Evolutionary conservation across 2,113 vertebrate species (phyloP).

Genomic region (Chrysemys picta): DNA sequence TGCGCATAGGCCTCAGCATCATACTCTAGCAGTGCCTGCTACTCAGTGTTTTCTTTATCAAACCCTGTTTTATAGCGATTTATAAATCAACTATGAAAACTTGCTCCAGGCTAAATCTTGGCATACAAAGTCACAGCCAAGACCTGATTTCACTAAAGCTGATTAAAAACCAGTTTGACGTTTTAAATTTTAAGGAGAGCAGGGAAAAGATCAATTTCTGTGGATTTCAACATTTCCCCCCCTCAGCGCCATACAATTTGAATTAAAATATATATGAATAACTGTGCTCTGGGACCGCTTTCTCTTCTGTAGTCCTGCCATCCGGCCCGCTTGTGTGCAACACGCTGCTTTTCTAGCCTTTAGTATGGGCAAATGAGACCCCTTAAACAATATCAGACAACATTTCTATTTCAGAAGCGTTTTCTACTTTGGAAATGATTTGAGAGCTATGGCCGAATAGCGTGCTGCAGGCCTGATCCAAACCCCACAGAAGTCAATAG

Average conservation of each 20-base stretch:
- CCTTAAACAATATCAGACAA: slow-evolving; percentile 31
- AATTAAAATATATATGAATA: slow-evolving; percentile 59
- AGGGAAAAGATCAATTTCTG: slow-evolving; percentile 55
- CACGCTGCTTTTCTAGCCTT: not conserved
- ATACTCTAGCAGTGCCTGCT: not conserved
- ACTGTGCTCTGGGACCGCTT: slow-evolving; percentile 8
- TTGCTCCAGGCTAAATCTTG: slow-evolving; percentile 61
- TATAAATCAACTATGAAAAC: slow-evolving; percentile 45
- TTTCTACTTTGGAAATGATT: not conserved
- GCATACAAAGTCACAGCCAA: slow-evolving; percentile 41
- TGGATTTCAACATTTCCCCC: slow-evolving; percentile 50
- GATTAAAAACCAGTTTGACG: slow-evolving; percentile 67
- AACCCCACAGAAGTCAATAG: not conserved
- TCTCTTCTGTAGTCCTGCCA: slow-evolving; percentile 56
- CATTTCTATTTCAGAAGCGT: slow-evolving; percentile 15
- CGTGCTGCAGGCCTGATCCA: not conserved
- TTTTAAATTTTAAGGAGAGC: slow-evolving; percentile 63
- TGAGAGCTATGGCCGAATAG: not conserved
- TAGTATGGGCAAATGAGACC: slow-evolving; percentile 50
- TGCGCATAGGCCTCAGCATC: not conserved
- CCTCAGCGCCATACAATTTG: slow-evolving; percentile 2
- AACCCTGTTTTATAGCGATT: slow-evolving; percentile 12
- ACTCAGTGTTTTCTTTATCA: slow-evolving; percentile 17
- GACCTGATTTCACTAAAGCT: slow-evolving; percentile 54
- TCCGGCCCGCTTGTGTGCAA: slow-evolving; percentile 22